Evolutionary conservation across 30 jellyfish, hydroid and myxozoan genomes (phyloP).

Genomic region (Calvadosia cruxmelitensis): DNA sequence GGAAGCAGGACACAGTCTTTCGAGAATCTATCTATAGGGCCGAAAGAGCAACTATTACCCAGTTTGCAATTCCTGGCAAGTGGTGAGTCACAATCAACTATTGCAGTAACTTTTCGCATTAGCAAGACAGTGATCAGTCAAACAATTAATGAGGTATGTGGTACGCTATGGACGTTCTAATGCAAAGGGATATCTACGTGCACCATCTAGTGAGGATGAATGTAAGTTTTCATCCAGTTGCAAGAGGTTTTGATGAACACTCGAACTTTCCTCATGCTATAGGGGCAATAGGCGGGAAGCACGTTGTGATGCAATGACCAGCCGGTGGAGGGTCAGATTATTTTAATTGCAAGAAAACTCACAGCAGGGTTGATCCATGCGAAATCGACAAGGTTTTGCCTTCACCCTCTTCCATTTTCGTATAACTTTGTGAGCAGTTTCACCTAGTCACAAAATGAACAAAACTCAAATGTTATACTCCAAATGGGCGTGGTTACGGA

Average conservation of each 20-base stretch:
- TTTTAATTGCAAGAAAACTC: slow-evolving; percentile 35
- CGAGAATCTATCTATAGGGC: not conserved
- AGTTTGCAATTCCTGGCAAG: slow-evolving; percentile 42
- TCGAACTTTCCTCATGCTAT: slow-evolving; percentile 27
- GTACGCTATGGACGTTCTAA: slow-evolving; percentile 18
- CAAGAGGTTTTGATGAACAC: slow-evolving; percentile 7
- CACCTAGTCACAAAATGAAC: no score
- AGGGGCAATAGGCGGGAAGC: slow-evolving; percentile 46
- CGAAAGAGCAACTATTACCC: slow-evolving; percentile 36
- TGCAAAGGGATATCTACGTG: slow-evolving; percentile 13
- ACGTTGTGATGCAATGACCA: slow-evolving; percentile 35
- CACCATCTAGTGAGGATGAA: slow-evolving; percentile 12
- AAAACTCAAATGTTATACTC: no score
- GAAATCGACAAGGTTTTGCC: no score
- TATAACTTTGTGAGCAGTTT: no score
- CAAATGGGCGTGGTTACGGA: no score
- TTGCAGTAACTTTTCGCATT: slow-evolving; percentile 55
- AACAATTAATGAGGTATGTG: slow-evolving; percentile 24
- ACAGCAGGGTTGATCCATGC: slow-evolving; percentile 51
- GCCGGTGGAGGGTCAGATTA: slow-evolving; percentile 38
- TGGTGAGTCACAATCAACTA: slow-evolving; percentile 51
- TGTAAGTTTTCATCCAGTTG: slow-evolving; percentile 27
- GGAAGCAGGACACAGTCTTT: no score
- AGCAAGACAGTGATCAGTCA: slow-evolving; percentile 39
- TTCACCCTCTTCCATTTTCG: no score